Evolutionary conservation across 2,888 invertebrate genomes (phyloP), one percentile per base, ranked within the genome.

Genomic region (Caenorhabditis macrosperma): DNA sequence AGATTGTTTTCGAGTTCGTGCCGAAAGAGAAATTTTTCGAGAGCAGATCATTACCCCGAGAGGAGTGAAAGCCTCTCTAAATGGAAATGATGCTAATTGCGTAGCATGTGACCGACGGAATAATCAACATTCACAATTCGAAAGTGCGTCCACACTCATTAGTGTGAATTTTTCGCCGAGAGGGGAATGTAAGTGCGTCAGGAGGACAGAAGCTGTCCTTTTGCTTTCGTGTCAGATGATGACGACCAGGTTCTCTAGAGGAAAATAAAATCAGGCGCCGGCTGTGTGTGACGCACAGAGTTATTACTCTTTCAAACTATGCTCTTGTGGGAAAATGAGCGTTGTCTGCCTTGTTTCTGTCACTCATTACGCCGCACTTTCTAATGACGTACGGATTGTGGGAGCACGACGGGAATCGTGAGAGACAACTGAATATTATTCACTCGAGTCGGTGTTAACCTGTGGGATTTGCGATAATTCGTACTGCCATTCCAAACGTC

Each of bases 21-120:
- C n/a, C n/a, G n/a, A n/a, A n/a, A n/a, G n/a, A n/a, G n/a, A n/a
- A n/a, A n/a, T n/a, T n/a, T n/a, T n/a, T n/a, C n/a, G n/a, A n/a
- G n/a, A n/a, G n/a, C n/a, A n/a, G n/a, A n/a, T n/a, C n/a, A n/a
- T n/a, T n/a, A 28, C 20, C 15, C 15, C 48, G 5, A 48, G 48
- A 35, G 35, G 35, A 35, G n/a, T n/a, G 15, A 59, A 41, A 41
- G 1, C 38, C 48, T 17, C 24, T 41, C n/a, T 57, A 44, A 20
- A 46, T 55, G 48, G 35, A 57, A 64, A 72, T 72, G 33, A 57
- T 64, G 57, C 63, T 72, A 72, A 72, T 64, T 72, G 60, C 44
- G n/a, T 22, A 12, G 17, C 67, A 57, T 33, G 71, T 55, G 71
- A 63, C 71, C 0, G 22, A 24, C 48, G 28, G 20, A 28, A 48